phyloP scores from a whole-genome alignment of 2,113 vertebrate species.

The Spea bombifrons region DNA sequence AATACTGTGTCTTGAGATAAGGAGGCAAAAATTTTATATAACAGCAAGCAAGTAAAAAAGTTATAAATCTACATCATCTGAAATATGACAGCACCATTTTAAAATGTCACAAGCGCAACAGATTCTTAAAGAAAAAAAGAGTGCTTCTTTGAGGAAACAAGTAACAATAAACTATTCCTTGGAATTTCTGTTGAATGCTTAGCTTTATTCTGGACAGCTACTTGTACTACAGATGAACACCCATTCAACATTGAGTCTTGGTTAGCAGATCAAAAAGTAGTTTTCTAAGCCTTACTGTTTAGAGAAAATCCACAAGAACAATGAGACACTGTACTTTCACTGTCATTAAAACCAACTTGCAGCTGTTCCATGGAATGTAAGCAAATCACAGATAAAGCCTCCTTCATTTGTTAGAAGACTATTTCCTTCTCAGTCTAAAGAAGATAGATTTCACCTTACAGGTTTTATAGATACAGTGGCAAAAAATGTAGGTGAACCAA shows the following conservation, averaged over 20 bases:
- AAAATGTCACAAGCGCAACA: too few relatives aligned
- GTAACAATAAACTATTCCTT: too few relatives aligned
- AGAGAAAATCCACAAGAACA: slow-evolving; percentile 26
- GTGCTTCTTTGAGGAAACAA: too few relatives aligned
- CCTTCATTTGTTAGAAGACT: slow-evolving; percentile 22
- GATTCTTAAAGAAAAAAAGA: too few relatives aligned
- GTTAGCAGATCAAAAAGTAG: slow-evolving; percentile 33
- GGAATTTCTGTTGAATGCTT: too few relatives aligned
- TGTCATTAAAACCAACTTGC: slow-evolving; percentile 41
- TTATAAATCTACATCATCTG: too few relatives aligned
- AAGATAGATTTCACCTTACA: not conserved
- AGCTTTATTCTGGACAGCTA: not conserved
- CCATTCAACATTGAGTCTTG: slow-evolving; percentile 11
- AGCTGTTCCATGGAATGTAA: slow-evolving; percentile 33
- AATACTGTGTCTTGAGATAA: too few relatives aligned
- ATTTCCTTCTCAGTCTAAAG: not conserved
- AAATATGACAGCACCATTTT: too few relatives aligned
- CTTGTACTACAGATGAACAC: slow-evolving; percentile 18
- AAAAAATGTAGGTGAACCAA: too few relatives aligned
- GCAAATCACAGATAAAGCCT: slow-evolving; percentile 19
- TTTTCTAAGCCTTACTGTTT: slow-evolving; percentile 35
- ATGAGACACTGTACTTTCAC: slow-evolving; percentile 37
- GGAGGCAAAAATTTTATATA: too few relatives aligned
- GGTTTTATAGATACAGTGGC: too few relatives aligned
- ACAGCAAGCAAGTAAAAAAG: too few relatives aligned